phyloP scores from a whole-genome alignment of 2,113 vertebrate genomes.

The Oreotrochilus melanogaster region DNA sequence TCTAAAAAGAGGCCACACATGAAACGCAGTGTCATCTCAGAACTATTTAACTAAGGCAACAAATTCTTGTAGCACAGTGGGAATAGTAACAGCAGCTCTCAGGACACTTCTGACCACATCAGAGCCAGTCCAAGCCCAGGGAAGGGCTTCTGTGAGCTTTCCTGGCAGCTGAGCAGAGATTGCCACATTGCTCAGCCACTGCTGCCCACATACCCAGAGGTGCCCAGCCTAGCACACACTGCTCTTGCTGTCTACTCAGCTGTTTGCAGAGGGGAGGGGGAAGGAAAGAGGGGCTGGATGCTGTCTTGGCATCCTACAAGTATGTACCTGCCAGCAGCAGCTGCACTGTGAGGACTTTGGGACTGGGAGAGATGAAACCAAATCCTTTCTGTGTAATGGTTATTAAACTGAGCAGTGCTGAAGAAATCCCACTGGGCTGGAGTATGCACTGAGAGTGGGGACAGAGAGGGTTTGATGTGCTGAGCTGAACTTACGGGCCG shows the following conservation, averaged over 20 bases:
- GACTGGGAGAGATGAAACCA: neutral
- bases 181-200: neutral
- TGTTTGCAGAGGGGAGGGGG: neutral
- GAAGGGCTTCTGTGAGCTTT: neutral
- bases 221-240: neutral
- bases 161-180: neutral
- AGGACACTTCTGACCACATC: neutral
- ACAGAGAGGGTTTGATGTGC: neutral
- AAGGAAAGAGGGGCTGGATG: neutral
- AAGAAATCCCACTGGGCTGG: neutral
- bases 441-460: neutral
- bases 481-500: constrained; percentile 84
- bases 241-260: neutral
- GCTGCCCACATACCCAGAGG: neutral
- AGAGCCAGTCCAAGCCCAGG: neutral
- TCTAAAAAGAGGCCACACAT: neutral
- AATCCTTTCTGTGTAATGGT: neutral
- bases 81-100: neutral
- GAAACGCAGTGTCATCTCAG: neutral
- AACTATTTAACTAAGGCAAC: neutral
- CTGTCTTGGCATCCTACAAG: constrained; percentile 8
- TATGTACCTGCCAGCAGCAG: constrained; percentile 19
- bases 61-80: neutral
- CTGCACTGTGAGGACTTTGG: neutral
- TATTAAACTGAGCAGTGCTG: neutral